Base-by-base conservation (phyloP, 2,888 invertebrate genomes). In the Nemapogon koenigi region DNA sequence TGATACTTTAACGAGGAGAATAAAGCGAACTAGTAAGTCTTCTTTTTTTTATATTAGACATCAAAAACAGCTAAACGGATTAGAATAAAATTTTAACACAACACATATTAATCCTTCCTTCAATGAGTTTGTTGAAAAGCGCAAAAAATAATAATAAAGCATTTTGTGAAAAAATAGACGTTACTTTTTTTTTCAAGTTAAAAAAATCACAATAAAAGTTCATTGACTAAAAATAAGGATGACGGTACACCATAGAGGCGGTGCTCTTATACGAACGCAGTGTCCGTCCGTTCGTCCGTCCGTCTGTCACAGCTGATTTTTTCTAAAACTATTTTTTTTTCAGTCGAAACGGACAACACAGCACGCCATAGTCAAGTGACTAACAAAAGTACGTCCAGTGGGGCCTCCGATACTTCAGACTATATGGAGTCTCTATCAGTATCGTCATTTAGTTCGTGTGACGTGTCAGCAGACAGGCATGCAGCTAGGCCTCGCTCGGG, bases 371-470 rank as follows among this genome's bases (percentile, higher is more conserved):
- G 84, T 37, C 83, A 82, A 43, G 65, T 83, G 49, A 85, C 83
- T 41, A 83, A 73, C 38, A 75, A 82, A 47, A 84, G 84, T 49
- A 83, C 84, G 1, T 87, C 86, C 39, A 86, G 86, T 50, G 87
- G 86, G 3, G 86, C 87, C 1, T 88, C 88, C 3, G 88, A 88
- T 57, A 87, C 87, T 57, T 87, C 87, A 0, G 88, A 88, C 72
- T 88, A 88, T 65, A 86, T 87, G 62, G 88, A 88, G 59, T 87
- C 88, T 0, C 68, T 88, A 16, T 88, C 87, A 1, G 76, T 88
- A 14, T 87, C 87, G 2, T 88, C 88, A 0, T 81, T 86, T 52
- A 84, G 86, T 45, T 87, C 87, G 3, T 83, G 82, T 40, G 86
- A 86, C 52, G 82, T 75, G 16, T 72, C 81, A 13, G 81, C 82